phyloP scores from a whole-genome alignment of 1,140 invertebrate genomes.

The Anoplolepis gracilipes region DNA sequence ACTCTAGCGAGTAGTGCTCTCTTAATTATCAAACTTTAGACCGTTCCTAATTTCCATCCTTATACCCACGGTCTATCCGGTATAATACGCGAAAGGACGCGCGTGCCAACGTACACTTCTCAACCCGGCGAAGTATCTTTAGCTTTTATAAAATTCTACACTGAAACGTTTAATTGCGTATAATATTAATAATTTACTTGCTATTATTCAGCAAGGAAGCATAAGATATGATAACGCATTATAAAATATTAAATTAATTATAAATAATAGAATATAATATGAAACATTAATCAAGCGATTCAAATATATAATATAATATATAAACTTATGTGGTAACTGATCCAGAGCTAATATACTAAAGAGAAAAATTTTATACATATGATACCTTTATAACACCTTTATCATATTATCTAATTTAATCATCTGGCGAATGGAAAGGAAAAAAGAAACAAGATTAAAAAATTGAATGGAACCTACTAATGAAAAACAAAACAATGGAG shows the following conservation, averaged over 20 bases:
- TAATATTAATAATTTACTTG: neutral
- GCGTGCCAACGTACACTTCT: constrained; percentile 9
- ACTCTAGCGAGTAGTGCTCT: constrained; percentile 68
- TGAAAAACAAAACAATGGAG: constrained; percentile 1
- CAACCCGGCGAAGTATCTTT: neutral
- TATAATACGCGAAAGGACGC: constrained; percentile 42
- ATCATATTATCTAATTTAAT: constrained; percentile 13
- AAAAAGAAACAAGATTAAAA: constrained; percentile 32
- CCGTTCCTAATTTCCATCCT: constrained; percentile 70
- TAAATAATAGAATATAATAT: neutral
- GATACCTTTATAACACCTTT: constrained; percentile 17
- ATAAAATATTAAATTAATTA: constrained; percentile 16
- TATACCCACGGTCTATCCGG: constrained; percentile 51
- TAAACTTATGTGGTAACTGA: neutral
- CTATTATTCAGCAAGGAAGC: neutral
- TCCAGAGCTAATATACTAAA: no score
- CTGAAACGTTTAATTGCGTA: neutral
- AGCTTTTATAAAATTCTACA: neutral
- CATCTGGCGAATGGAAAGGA: neutral
- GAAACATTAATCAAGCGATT: neutral
- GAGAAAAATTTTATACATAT: no score
- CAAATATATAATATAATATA: neutral
- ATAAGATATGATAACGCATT: neutral
- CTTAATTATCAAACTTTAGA: constrained; percentile 77
- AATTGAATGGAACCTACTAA: neutral